Evolutionary conservation across 1,140 invertebrate species (phyloP).

Genomic region (Drosophila bocki): DNA sequence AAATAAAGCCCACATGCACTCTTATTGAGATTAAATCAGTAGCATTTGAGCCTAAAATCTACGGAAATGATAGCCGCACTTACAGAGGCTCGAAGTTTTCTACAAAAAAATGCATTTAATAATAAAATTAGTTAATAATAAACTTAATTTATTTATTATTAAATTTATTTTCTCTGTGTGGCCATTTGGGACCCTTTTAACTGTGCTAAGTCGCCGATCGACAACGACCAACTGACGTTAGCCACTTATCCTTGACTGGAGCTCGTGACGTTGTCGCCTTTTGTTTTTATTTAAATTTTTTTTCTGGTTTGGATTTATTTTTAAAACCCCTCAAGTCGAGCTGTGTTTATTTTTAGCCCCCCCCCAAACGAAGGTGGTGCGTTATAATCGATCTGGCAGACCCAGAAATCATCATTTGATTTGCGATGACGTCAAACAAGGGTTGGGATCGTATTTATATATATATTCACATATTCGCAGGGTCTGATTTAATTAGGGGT

Average conservation of each 20-base stretch:
- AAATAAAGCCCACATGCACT: background rate
- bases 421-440: constrained; percentile 34
- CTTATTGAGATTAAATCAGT: background rate
- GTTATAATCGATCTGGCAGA: constrained; percentile 27
- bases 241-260: constrained; percentile 38
- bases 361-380: constrained; percentile 8
- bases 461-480: constrained; percentile 2
- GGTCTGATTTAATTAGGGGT: constrained; percentile 18
- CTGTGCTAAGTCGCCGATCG: constrained; percentile 13
- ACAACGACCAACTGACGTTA: constrained; percentile 14
- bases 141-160: no score
- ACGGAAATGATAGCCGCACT: background rate
- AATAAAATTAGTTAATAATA: no score
- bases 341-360: constrained; percentile 22
- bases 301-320: constrained; percentile 24
- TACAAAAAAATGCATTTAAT: no score
- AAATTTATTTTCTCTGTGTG: background rate
- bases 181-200: constrained; percentile 1
- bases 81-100: background rate
- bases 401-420: constrained; percentile 23
- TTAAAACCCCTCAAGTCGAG: constrained; percentile 17
- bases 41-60: background rate
- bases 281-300: constrained; percentile 9
- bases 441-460: constrained; percentile 24
- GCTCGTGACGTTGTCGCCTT: constrained; percentile 22